Evolutionary conservation across 2,797 vertebrate genomes (phyloP), one percentile per base, ranked within the genome.

Genomic region (Pseudochirops corinnae): DNA sequence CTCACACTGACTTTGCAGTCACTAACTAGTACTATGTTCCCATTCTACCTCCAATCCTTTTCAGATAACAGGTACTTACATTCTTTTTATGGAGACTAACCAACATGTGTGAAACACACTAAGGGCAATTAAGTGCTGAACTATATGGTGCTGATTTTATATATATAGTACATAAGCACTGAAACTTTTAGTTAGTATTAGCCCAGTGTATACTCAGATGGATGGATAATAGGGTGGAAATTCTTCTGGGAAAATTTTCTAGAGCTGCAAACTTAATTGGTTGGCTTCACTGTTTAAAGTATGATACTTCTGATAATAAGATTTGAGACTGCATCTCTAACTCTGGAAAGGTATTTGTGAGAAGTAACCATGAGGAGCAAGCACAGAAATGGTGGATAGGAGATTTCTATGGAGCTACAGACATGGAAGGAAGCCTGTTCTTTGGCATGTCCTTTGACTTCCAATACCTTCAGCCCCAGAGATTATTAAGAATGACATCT

Each of bases 201-300:
- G 95, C 97, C 98, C 97, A 98, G 97, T 98, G 97, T 97, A 96
- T 96, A 96, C 97, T 97, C 97, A 97, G 97, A 98, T 98, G 97
- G 97, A 3, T 39, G 18, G 67, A 82, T 82, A 21, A 82, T 24
- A 82, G 2, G 1, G n/a, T 82, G n/a, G n/a, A 6, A 31, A 33
- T 62, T 4, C 60, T 62, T 62, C 60, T 33, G 60, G 14, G 60
- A 33, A 33, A 62, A 14, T 33, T 14, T 62, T 62, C 60, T 62
- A 16, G 26, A 62, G 13, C 31, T 62, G 12, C 12, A 62, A 62
- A 62, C 31, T 62, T 33, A 62, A 7, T 31, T 62, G 60, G 60
- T 62, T 21, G 31, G 7, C 29, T 60, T 62, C 4, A 14, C 4
- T 62, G 13, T 14, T 62, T 33, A 33, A 62, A 62, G 18, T 74